Evolutionary conservation across 2,113 vertebrate species (phyloP), one percentile per base, ranked within the genome.

Genomic region (Bufo bufo): DNA sequence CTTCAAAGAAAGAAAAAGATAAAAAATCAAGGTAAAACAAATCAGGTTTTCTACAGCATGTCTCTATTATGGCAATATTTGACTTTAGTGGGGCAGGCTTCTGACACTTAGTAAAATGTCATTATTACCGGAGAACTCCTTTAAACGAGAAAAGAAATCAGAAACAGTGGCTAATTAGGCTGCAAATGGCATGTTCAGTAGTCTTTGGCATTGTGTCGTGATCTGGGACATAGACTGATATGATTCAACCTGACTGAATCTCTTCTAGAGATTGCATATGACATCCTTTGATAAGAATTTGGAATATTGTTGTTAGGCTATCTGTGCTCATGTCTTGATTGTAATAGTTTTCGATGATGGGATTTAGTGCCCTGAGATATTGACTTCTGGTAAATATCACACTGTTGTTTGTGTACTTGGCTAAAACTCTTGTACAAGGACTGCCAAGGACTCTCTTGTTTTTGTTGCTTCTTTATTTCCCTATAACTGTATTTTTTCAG

Each of bases 361-460:
- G 59, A 78, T 77, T 86, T 86, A 65, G 47, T 78, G 74, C 85
- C 85, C 10, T 65, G 13, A 79, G 75, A 43, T 50, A 66, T 23
- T 86, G 49, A 78, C 85, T 75, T 66, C 74, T 77, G 75, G 74
- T 86, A 86, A 86, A 86, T 86, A 86, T 86, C 85, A 79, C 85
- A 86, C 75, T 86, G 59, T 65, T 45, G 49, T 71, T 71, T 50
- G 9, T 65, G 13, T 69, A 33, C n/a, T 69, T 83, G 19, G n/a
- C 61, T 71, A 23, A 52, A 33, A 6, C 43, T 69, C 17, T 52
- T 52, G 47, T 52, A 49, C 61, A 45, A 20, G n/a, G 47, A 50
- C 71, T 74, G 7, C 7, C 2, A 16, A 45, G 33, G 1, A 4
- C 23, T 45, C 33, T 43, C 2, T 65, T n/a, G 63, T 65, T n/a